Conservation (phyloP, 2,888 invertebrate genomes). For the Colletes collaris region DNA sequence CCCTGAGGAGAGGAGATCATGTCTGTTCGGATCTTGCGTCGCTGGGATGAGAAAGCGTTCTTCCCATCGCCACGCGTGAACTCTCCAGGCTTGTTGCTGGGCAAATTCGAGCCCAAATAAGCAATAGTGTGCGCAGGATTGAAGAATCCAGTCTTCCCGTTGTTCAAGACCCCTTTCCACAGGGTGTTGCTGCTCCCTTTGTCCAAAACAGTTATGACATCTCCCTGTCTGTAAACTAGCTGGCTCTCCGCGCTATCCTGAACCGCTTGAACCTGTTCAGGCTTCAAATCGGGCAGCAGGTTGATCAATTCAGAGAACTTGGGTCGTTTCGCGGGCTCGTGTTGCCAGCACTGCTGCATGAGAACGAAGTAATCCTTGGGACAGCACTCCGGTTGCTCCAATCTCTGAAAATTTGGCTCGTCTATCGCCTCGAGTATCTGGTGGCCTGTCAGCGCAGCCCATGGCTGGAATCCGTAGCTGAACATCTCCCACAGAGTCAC, state of each 20-base stretch:
- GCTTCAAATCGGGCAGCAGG: constrained; percentile 92
- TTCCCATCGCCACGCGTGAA: constrained; percentile 85
- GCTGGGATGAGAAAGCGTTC: constrained; percentile 84
- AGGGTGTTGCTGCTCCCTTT: constrained; percentile 86
- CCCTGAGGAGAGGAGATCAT: constrained; percentile 99
- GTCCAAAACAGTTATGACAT: constrained; percentile 96
- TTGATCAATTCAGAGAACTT: constrained; percentile 93
- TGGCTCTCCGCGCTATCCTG: constrained; percentile 87
- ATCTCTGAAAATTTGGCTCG: constrained; percentile 93
- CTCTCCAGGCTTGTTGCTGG: constrained; percentile 85
- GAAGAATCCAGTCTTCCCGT: constrained; percentile 96
- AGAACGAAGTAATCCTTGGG: constrained; percentile 95
- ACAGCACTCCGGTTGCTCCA: constrained; percentile 97
- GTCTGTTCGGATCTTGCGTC: constrained; percentile 90
- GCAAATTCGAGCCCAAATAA: constrained; percentile 91
- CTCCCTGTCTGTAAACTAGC: constrained; percentile 93
- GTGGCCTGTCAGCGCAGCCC: constrained; percentile 96
- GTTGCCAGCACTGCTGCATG: constrained; percentile 98
- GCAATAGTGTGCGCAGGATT: constrained; percentile 95
- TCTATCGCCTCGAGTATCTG: constrained; percentile 98
- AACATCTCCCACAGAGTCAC: constrained; percentile 99
- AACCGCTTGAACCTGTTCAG: constrained; percentile 96
- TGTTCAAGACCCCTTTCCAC: constrained; percentile 96
- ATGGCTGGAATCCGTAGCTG: constrained; percentile 98
- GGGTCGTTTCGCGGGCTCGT: constrained; percentile 94